These are phyloP conservation scores for Idris sp. DNA, from an alignment of 1,140 invertebrate species.

Conservation along the genomic window DNA sequence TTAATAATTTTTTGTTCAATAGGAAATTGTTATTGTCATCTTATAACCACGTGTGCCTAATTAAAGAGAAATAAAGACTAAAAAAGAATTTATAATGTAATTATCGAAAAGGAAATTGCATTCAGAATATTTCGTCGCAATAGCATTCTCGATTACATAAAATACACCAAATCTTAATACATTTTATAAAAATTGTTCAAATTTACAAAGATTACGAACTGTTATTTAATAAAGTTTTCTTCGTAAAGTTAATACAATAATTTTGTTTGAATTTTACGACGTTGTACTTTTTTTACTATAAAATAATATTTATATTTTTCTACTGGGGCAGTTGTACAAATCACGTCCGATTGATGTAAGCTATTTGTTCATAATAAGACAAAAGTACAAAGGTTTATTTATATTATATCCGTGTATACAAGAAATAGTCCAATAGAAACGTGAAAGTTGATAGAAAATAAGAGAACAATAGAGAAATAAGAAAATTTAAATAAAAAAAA, in stretches of 20 bases:
- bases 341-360: constrained; percentile 1
- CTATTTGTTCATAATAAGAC: background rate
- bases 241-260: constrained; percentile 9
- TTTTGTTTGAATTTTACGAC: constrained; percentile 4
- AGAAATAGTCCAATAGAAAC: background rate
- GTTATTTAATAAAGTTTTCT: constrained; percentile 2
- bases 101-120: no score
- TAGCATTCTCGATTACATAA: constrained; percentile 8
- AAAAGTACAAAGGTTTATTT: constrained; percentile 43
- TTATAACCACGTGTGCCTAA: no score
- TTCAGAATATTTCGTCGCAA: background rate
- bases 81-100: no score
- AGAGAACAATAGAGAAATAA: background rate
- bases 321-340: constrained; percentile 15
- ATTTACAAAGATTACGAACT: constrained; percentile 12
- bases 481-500: no score
- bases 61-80: no score
- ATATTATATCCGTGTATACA: constrained; percentile 4
- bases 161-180: constrained; percentile 5
- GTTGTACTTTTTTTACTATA: constrained; percentile 3
- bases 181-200: background rate
- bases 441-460: no score
- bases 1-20: no score
- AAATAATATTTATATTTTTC: constrained; percentile 39
- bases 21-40: no score